Evolutionary conservation across 2,888 invertebrate species (phyloP).

Genomic region (Tricholauxania praeusta): DNA sequence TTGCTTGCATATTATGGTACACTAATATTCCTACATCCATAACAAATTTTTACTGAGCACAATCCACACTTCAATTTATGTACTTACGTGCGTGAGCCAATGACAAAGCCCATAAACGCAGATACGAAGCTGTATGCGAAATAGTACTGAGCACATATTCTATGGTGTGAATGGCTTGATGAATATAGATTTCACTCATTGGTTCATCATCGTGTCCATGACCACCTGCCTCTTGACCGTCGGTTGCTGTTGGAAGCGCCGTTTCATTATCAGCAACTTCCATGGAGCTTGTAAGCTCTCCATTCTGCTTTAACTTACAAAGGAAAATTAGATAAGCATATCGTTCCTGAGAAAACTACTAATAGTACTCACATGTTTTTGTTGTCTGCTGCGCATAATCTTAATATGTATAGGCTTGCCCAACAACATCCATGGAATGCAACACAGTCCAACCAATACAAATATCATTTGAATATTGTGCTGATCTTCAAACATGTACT

Average conservation of each 20-base stretch:
- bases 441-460: constrained; percentile 83
- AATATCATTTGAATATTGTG: constrained; percentile 79
- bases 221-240: constrained; percentile 67
- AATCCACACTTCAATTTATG: background rate
- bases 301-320: constrained; percentile 68
- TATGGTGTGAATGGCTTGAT: constrained; percentile 96
- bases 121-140: constrained; percentile 96
- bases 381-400: constrained; percentile 53
- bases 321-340: constrained; percentile 5
- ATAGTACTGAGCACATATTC: constrained; percentile 96
- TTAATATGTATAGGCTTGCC: constrained; percentile 88
- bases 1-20: no score
- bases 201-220: constrained; percentile 73
- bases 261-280: constrained; percentile 61
- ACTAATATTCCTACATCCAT: no score
- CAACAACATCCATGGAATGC: constrained; percentile 94
- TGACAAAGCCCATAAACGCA: constrained; percentile 96
- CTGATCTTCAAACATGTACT: constrained; percentile 80
- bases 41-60: background rate
- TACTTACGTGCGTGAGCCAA: constrained; percentile 92
- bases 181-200: constrained; percentile 90
- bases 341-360: constrained; percentile 52
- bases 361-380: constrained; percentile 61
- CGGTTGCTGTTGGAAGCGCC: constrained; percentile 48
- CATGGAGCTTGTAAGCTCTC: constrained; percentile 77